Evolutionary conservation across 2,113 vertebrate genomes (phyloP).

Genomic region (Arvicanthis niloticus): DNA sequence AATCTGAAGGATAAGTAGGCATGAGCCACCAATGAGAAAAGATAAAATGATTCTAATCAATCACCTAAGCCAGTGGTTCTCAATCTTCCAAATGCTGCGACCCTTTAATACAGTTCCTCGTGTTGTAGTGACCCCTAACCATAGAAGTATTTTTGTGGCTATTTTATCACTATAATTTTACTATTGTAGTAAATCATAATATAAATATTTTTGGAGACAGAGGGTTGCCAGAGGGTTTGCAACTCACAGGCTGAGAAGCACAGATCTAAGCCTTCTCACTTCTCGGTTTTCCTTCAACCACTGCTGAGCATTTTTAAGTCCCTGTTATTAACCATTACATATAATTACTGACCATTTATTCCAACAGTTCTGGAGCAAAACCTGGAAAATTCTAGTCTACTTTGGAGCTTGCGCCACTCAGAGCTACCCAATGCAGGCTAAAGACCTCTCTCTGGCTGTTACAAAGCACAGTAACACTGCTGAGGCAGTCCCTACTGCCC

Average conservation of each 20-base stretch:
- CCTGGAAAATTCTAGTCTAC: slow-evolving; percentile 1
- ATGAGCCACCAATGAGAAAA: background rate
- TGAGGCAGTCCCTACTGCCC: background rate
- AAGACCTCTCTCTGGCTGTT: background rate
- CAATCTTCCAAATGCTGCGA: background rate
- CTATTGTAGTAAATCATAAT: background rate
- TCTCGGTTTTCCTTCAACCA: slow-evolving; percentile 30
- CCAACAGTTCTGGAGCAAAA: slow-evolving; percentile 30
- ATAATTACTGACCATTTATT: slow-evolving; percentile 9
- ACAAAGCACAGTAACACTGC: slow-evolving; percentile 7
- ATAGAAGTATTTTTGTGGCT: background rate
- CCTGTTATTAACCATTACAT: background rate
- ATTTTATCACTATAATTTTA: background rate
- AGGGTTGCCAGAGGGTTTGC: background rate
- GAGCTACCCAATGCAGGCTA: background rate
- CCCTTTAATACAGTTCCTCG: background rate
- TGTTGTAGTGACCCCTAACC: background rate
- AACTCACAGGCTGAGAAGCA: background rate
- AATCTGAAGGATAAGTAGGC: slow-evolving; percentile 5
- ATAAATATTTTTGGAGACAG: background rate
- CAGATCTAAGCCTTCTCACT: background rate
- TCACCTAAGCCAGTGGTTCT: background rate
- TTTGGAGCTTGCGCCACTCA: slow-evolving; percentile 4
- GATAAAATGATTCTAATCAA: slow-evolving; percentile 6
- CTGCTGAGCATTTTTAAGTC: background rate